Evolutionary conservation across 2,888 invertebrate genomes (phyloP), one percentile per base, ranked within the genome.

Genomic region (Leucozona laternaria): DNA sequence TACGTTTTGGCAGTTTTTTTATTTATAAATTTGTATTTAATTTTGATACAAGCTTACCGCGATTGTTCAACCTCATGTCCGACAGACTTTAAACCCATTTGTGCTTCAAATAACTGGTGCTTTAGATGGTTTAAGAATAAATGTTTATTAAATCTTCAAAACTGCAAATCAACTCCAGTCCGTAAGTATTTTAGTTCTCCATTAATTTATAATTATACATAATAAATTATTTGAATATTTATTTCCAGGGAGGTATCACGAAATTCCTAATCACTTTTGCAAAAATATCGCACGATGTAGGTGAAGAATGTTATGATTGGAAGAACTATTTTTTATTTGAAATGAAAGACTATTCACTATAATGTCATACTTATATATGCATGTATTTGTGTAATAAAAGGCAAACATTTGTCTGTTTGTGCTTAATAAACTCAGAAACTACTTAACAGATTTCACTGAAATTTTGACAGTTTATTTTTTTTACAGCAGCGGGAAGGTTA

Each of bases 71-170:
- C 8, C 1, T n/a, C 20, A 20, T 45, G 58, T 17, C 28, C 64
- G 11, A 64, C n/a, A 2, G 58, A 72, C 45, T 28, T 58, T 34
- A 72, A 72, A 17, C 70, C 53, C 6, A 10, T 70, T 55, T 70
- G 37, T 70, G 53, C 50, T 22, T 13, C 62, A 3, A 73, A 73
- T 31, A 37, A 62, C 8, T 50, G 15, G 22, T 73, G 62, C 11
- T 28, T 37, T 2, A 11, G 60, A 17, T 50, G 50, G 43, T 73
- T 73, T 7, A 50, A 60, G 17, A 73, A 73, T 13, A 34, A 5
- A 0, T 73, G 73, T 13, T 4, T 60, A 1, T 11, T 73, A n/a
- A 50, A 48, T 25, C 45, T 73, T 25, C 17, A 22, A 48, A 73
- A 73, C 20, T 73, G 73, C 15, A 73, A 2, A 17, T 43, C 28